Conservation (phyloP, 2,888 invertebrate species). For the Dugesia japonica region DNA sequence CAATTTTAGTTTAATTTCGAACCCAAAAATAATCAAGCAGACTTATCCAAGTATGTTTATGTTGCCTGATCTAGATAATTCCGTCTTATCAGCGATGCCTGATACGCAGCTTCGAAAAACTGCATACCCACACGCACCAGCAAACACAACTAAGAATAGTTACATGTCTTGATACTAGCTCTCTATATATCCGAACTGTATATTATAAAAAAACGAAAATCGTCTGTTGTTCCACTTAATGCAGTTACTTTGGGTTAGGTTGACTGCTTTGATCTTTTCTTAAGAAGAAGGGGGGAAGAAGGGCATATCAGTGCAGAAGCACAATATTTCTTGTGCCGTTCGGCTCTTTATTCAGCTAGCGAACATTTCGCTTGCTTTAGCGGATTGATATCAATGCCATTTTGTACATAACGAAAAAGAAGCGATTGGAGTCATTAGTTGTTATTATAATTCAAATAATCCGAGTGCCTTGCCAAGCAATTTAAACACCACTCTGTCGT, state of each 20-base stretch:
- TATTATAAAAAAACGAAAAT: slow-evolving; percentile 5
- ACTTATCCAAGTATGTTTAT: slow-evolving; percentile 7
- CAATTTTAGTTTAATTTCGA: slow-evolving; percentile 9
- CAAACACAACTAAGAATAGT: slow-evolving; percentile 11
- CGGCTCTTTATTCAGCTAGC: slow-evolving; percentile 3
- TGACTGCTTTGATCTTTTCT: slow-evolving; percentile 20
- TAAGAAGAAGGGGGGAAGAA: not conserved
- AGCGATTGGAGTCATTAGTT: slow-evolving; percentile 10
- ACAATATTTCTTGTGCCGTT: slow-evolving; percentile 5
- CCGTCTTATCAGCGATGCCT: slow-evolving; percentile 13
- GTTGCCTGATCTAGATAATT: slow-evolving; percentile 7
- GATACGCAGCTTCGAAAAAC: slow-evolving; percentile 8
- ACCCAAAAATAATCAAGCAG: not conserved
- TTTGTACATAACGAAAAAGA: not conserved
- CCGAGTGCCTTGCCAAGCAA: slow-evolving; percentile 1
- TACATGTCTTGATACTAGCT: slow-evolving; percentile 6
- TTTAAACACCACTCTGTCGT: slow-evolving; percentile 20
- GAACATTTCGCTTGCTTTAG: slow-evolving; percentile 20
- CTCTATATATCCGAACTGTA: not conserved
- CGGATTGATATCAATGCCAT: slow-evolving; percentile 20
- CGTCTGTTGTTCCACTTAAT: slow-evolving; percentile 20
- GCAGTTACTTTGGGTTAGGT: slow-evolving; percentile 16
- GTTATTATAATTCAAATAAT: slow-evolving; percentile 20
- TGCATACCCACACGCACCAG: not conserved
- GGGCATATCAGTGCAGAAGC: slow-evolving; percentile 20